phyloP scores from a whole-genome alignment of 2,113 vertebrate species.

The Salvelinus sp. region DNA sequence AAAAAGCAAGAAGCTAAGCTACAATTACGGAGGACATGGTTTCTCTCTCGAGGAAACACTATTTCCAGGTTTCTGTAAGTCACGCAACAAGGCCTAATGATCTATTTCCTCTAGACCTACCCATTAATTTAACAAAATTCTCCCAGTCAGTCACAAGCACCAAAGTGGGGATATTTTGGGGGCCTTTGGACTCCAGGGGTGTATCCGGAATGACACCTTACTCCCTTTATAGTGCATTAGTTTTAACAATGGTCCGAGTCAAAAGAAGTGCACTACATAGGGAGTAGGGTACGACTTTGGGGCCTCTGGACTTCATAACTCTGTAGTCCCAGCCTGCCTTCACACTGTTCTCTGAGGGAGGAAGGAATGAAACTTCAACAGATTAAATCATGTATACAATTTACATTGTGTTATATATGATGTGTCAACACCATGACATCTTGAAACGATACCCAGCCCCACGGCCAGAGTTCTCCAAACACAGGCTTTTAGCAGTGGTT shows the following conservation, averaged over 20 bases:
- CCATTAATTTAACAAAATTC: background rate
- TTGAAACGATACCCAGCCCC: conserved; percentile 6
- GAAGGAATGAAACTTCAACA: conserved; percentile 35
- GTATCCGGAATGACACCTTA: too few species aligned
- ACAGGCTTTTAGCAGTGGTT: conserved; percentile 37
- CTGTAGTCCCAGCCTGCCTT: background rate
- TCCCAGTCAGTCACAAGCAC: background rate
- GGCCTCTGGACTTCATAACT: background rate
- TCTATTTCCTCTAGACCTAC: conserved; percentile 1
- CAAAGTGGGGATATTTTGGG: background rate
- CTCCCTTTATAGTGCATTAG: too few species aligned
- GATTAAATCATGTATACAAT: conserved; percentile 41
- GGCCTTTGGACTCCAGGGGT: background rate
- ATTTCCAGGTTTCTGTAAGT: conserved; percentile 18
- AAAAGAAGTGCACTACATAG: too few species aligned
- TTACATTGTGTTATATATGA: conserved; percentile 46
- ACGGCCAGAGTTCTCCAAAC: conserved; percentile 24
- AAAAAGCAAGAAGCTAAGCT: conserved; percentile 17
- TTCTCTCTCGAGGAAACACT: conserved; percentile 24
- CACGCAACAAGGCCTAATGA: conserved; percentile 10
- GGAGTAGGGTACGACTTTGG: background rate
- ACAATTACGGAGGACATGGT: conserved; percentile 30
- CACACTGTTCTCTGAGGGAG: conserved; percentile 9
- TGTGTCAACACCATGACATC: conserved; percentile 37
- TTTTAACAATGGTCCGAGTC: too few species aligned